Conservation (phyloP, 92 coral and sea anemone species). For the Palythoa grandis region DNA sequence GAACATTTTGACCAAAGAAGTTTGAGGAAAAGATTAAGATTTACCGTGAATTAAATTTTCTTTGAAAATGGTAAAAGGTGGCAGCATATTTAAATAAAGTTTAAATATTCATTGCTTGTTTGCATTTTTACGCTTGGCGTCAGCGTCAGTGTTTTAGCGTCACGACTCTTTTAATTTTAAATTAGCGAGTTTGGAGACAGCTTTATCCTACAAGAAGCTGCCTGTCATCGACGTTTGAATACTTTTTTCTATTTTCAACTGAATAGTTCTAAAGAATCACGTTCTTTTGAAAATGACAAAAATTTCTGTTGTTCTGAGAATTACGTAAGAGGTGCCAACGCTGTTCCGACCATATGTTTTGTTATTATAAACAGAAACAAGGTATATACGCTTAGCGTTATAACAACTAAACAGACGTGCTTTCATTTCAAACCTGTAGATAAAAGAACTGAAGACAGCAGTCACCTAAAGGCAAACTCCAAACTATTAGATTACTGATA, state of each 20-base stretch:
- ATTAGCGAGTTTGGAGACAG: neutral
- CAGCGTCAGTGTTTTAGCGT: slow-evolving; percentile 30
- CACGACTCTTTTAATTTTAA: slow-evolving; percentile 1
- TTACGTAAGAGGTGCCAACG: neutral
- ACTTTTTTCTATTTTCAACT: no score
- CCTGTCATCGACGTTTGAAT: neutral
- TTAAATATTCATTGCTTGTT: slow-evolving; percentile 36
- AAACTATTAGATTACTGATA: neutral
- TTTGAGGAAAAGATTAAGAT: neutral
- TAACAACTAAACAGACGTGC: neutral
- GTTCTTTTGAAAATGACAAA: neutral
- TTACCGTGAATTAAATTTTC: neutral
- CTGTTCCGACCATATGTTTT: neutral
- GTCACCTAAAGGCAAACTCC: slow-evolving; percentile 26
- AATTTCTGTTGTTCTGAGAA: neutral
- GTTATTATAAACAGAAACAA: neutral
- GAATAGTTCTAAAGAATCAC: neutral
- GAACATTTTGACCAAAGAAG: neutral
- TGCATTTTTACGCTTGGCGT: slow-evolving; percentile 28
- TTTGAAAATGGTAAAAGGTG: neutral
- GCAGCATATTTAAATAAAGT: neutral
- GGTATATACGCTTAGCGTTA: neutral
- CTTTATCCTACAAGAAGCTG: neutral
- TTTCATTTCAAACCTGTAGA: neutral
- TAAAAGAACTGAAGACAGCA: neutral